Evolutionary conservation across 2,888 invertebrate species (phyloP).

Genomic region (Drosophila kambysellisi): DNA sequence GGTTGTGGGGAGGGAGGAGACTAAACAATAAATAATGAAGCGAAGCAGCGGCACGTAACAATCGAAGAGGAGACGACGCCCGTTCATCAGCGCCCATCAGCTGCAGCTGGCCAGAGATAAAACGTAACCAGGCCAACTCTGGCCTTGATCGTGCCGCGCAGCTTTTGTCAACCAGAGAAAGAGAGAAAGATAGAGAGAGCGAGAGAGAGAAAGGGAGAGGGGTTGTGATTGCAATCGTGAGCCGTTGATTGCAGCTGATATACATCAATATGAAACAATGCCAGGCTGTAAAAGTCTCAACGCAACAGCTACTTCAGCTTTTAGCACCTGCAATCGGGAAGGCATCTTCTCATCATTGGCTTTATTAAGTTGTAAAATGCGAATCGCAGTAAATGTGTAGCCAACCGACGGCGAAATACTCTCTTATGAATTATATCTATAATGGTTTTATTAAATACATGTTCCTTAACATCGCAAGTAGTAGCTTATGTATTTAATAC

Average conservation of each 20-base stretch:
- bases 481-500: not conserved
- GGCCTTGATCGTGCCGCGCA: constrained; percentile 68
- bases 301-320: constrained; percentile 54
- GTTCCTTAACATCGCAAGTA: not conserved
- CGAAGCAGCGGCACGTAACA: constrained; percentile 56
- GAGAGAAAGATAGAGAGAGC: not conserved
- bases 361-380: constrained; percentile 64
- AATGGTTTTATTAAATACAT: not conserved
- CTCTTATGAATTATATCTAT: constrained; percentile 7
- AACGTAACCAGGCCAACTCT: constrained; percentile 18
- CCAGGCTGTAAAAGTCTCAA: constrained; percentile 56
- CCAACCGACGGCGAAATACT: constrained; percentile 32
- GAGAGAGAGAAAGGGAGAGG: not conserved
- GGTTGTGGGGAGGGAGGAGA: not conserved
- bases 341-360: constrained; percentile 53
- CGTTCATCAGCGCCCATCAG: constrained; percentile 60
- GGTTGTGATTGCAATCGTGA: constrained; percentile 61
- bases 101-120: constrained; percentile 17
- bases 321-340: constrained; percentile 64
- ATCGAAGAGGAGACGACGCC: constrained; percentile 48
- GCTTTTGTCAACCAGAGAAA: constrained; percentile 47
- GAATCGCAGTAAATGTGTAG: constrained; percentile 20
- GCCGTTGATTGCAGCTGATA: constrained; percentile 70
- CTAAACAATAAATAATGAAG: constrained; percentile 64
- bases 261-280: constrained; percentile 69